Evolutionary conservation across 1,140 invertebrate genomes (phyloP).

Genomic region (Zeugodacus cucurbitae): DNA sequence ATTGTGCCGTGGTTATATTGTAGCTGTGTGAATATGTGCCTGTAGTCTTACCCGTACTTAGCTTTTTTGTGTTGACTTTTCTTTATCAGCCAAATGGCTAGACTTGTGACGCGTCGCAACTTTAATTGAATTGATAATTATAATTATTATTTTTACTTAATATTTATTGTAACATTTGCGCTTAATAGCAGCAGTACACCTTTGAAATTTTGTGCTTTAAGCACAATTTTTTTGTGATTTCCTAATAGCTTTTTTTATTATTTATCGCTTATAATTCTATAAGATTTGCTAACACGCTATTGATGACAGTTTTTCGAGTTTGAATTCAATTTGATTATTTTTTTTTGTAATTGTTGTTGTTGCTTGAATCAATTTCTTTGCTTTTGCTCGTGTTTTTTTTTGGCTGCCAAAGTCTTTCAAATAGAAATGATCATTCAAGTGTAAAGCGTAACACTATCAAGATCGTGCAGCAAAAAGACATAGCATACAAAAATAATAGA

Average conservation of each 20-base stretch:
- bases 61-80: background rate
- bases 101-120: conserved; percentile 9
- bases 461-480: conserved; percentile 10
- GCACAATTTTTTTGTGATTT: too few species aligned
- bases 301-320: background rate
- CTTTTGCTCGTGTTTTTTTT: background rate
- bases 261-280: background rate
- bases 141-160: conserved; percentile 15
- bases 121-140: conserved; percentile 36
- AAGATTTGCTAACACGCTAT: background rate
- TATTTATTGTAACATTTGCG: background rate
- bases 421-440: conserved; percentile 48
- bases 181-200: conserved; percentile 10
- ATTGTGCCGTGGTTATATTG: too few species aligned
- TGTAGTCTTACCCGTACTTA: background rate
- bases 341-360: background rate
- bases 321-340: background rate
- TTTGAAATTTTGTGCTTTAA: background rate
- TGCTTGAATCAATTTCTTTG: background rate
- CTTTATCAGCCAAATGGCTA: background rate
- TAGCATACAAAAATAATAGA: background rate
- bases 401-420: conserved; percentile 45
- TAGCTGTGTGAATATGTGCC: background rate
- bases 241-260: too few species aligned
- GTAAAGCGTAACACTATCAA: conserved; percentile 42